These are phyloP conservation scores for Dasyprocta punctata DNA, from an alignment of 2,113 vertebrate genomes.

Conservation along the genomic window DNA sequence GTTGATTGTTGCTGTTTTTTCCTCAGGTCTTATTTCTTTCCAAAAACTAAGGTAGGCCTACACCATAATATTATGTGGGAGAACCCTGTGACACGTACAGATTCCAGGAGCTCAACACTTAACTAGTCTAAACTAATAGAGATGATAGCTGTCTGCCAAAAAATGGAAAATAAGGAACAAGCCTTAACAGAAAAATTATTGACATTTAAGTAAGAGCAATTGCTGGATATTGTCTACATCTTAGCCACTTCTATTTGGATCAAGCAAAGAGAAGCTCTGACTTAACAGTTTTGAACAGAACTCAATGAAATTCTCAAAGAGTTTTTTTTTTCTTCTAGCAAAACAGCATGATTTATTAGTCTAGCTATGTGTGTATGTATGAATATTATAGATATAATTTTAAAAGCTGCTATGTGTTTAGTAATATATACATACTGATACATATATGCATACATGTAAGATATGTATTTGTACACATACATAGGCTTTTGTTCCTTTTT, in stretches of 20 bases:
- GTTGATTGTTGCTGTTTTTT: slow-evolving; percentile 81
- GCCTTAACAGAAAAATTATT: not conserved
- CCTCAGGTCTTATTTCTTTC: not conserved
- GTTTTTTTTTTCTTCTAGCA: not conserved
- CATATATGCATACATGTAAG: not conserved
- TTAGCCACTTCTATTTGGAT: not conserved
- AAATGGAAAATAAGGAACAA: not conserved
- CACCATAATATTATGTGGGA: not conserved
- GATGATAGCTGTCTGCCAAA: not conserved
- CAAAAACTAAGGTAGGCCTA: not conserved
- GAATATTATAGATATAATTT: not conserved
- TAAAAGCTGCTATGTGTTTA: not conserved
- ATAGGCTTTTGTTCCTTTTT: not conserved
- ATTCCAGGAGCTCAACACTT: not conserved
- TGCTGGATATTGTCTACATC: not conserved
- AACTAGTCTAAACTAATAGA: not conserved
- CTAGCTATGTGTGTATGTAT: not conserved
- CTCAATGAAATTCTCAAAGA: not conserved
- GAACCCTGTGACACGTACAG: not conserved
- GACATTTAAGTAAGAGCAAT: not conserved
- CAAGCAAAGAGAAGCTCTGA: not conserved
- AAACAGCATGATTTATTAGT: not conserved
- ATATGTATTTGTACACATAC: not conserved
- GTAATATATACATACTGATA: not conserved
- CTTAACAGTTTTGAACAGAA: not conserved